A percentile compares a stretch with the other conserved stretches of the same genome.
Conservation (phyloP, 2,113 vertebrate genomes). For the Ceuthmochares aereus region DNA sequence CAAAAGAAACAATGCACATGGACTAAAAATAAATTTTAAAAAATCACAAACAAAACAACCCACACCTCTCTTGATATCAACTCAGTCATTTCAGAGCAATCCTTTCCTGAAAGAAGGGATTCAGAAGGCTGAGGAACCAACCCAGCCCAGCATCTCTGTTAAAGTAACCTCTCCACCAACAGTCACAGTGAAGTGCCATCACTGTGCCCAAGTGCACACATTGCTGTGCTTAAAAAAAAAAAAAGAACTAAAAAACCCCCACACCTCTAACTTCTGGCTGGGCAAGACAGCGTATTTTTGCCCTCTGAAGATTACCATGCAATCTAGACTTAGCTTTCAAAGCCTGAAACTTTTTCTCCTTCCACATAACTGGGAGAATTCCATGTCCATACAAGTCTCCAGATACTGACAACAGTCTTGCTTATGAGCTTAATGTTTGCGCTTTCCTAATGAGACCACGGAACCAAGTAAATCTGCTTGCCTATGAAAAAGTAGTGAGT, state of each 20-base stretch:
- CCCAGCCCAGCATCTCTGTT: fast-evolving
- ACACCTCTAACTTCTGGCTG: background rate
- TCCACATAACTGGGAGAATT: background rate
- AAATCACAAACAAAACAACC: background rate
- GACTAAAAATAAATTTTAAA: background rate
- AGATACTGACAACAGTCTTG: background rate
- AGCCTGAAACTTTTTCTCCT: background rate
- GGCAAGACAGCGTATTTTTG: background rate
- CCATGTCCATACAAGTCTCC: background rate
- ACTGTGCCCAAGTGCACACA: background rate
- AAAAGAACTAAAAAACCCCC: background rate
- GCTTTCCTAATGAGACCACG: background rate
- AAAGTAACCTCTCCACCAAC: background rate
- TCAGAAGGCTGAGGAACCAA: background rate
- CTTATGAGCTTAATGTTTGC: background rate
- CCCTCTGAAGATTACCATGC: background rate
- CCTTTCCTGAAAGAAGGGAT: background rate
- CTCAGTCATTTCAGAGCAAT: background rate
- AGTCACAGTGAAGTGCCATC: background rate
- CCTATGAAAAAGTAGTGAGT: background rate
- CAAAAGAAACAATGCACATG: background rate
- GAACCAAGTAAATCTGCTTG: background rate
- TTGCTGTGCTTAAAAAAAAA: background rate
- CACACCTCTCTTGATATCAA: background rate
- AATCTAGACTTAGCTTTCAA: background rate